phyloP scores from a whole-genome alignment of 2,888 invertebrate genomes.

The Epinotia demarniana region DNA sequence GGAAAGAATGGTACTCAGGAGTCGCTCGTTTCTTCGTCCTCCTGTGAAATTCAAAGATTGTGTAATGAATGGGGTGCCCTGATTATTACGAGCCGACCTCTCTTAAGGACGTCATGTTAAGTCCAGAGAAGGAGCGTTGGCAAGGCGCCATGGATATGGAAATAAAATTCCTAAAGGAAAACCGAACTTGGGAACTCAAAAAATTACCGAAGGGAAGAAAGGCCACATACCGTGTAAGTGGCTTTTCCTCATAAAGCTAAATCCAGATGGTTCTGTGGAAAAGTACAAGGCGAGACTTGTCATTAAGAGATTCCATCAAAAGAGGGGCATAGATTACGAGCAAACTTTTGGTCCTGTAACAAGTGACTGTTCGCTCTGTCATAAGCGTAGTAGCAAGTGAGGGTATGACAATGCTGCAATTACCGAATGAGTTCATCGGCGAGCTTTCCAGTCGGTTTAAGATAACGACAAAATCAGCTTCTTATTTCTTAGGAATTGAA shows the following conservation, averaged over 20 bases:
- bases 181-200: background rate
- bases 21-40: no score
- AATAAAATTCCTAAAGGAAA: background rate
- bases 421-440: no score
- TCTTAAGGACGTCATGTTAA: background rate
- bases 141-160: background rate
- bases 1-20: background rate
- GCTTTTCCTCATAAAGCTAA: background rate
- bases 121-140: background rate
- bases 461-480: no score
- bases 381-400: conserved; percentile 3
- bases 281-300: background rate
- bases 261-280: background rate
- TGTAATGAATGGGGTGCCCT: background rate
- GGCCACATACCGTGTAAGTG: conserved; percentile 3
- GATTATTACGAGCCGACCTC: conserved; percentile 4
- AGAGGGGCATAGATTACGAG: no score
- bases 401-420: background rate
- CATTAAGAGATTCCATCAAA: no score
- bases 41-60: background rate
- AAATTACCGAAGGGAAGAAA: background rate
- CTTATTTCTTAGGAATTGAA: no score
- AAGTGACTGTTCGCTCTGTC: background rate
- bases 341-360: no score
- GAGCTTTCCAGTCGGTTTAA: no score